Percentiles rank a stretch among this genome's conserved stretches.
Evolutionary conservation across 1,140 invertebrate species (phyloP).

Genomic region (Diorhabda sublineata): DNA sequence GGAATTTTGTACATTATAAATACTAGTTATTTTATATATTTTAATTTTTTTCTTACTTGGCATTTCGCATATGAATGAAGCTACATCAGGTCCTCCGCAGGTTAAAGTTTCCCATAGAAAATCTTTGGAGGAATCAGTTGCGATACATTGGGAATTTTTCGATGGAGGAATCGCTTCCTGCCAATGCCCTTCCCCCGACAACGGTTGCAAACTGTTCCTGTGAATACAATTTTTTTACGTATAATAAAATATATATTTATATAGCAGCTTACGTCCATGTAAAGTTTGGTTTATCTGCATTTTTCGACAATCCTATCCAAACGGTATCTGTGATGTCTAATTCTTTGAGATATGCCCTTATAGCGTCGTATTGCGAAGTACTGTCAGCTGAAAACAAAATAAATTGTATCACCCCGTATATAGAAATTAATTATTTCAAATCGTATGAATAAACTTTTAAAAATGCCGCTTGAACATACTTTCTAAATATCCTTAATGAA

Average conservation of each 20-base stretch:
- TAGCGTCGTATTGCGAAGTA: conserved; percentile 67
- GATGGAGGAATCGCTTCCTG: conserved; percentile 48
- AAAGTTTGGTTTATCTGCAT: conserved; percentile 61
- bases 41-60: conserved; percentile 53
- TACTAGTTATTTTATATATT: no score
- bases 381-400: conserved; percentile 63
- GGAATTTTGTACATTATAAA: no score
- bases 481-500: no score
- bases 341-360: conserved; percentile 67
- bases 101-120: conserved; percentile 66
- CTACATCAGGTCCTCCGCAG: conserved; percentile 67
- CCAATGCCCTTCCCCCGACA: conserved; percentile 64
- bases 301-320: conserved; percentile 69
- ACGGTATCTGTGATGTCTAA: conserved; percentile 66
- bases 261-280: conserved; percentile 64
- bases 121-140: conserved; percentile 63
- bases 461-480: background rate
- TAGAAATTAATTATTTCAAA: background rate
- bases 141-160: conserved; percentile 55
- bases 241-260: background rate
- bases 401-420: background rate
- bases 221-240: conserved; percentile 15
- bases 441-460: conserved; percentile 1
- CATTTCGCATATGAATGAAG: conserved; percentile 70
- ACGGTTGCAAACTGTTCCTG: conserved; percentile 48